phyloP scores from a whole-genome alignment of 2,888 invertebrate genomes.

The Atrina japonica region DNA sequence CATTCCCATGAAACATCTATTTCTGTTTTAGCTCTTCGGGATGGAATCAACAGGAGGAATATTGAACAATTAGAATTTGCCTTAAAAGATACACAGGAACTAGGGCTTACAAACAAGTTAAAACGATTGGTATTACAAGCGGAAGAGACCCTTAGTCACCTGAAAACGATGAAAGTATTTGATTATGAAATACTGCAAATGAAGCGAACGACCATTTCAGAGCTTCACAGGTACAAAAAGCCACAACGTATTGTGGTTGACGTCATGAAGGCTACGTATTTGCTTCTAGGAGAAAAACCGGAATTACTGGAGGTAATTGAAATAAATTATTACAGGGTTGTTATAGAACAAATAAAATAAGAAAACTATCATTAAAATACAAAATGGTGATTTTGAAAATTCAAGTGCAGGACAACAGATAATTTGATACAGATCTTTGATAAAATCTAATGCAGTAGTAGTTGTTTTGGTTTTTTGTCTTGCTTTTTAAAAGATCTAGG shows the following conservation, averaged over 20 bases:
- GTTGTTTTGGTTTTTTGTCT: no score
- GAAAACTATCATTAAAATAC: no score
- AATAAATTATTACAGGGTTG: no score
- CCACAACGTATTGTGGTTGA: conserved; percentile 50
- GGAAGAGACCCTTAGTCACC: conserved; percentile 57
- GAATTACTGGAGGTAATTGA: conserved; percentile 17
- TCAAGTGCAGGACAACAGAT: no score
- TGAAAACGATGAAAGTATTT: conserved; percentile 53
- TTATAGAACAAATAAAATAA: no score
- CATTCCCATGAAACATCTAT: not conserved
- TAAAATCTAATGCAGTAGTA: no score
- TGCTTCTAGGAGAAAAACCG: conserved; percentile 53
- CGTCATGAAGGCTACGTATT: conserved; percentile 57
- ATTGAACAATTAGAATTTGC: conserved; percentile 53
- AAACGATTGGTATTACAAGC: conserved; percentile 54
- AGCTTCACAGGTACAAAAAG: conserved; percentile 56
- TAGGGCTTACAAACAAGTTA: conserved; percentile 46
- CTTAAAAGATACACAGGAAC: conserved; percentile 45
- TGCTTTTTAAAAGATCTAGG: no score
- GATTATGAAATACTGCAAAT: conserved; percentile 60
- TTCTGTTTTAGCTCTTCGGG: conserved; percentile 52
- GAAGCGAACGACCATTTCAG: conserved; percentile 60
- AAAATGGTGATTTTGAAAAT: no score
- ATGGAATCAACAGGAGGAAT: conserved; percentile 55
- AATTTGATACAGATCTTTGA: no score